Base-by-base conservation (phyloP, 2,797 vertebrate genomes). In the Sphenopsis melanotis region DNA sequence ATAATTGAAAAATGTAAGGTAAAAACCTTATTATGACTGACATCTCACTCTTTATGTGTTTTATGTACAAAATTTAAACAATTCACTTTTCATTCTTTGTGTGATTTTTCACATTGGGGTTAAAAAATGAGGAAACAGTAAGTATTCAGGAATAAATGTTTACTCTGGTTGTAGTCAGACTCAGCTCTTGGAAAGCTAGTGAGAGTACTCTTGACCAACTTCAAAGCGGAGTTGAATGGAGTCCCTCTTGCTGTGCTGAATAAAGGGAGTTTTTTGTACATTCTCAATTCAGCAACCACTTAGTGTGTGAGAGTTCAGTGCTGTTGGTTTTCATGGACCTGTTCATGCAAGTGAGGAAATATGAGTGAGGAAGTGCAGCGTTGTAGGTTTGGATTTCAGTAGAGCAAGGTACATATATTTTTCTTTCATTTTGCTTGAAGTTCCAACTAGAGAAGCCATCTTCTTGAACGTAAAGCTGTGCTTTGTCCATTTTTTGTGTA, bases 121-220 rank as follows among this genome's bases (percentile, higher is more conserved):
- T 93, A 89, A 88, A 22, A 57, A 42, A 53, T 60, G 72, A 75
- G 53, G 75, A 75, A 93, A 65, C 6, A 36, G 12, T n/a, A 78
- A 44, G 39, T 75, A 65, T 78, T 81, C 29, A 44, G 30, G 90
- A 87, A 55, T 77, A 94, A 74, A 53, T 97, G 50, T 92, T 96
- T 96, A 75, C 71, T 93, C 57, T 86, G 86, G 74, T 70, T 41
- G 59, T 60, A 96, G 76, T 89, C 52, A 75, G 69, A 46, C 47
- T 93, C 13, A 14, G 61, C 76, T 89, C 85, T 92, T 92, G 63
- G 59, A 75, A 88, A 74, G 74, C 61, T 41, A 39, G 72, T 81
- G 87, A 61, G 63, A 96, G 76, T 72, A 69, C 83, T 87, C 66
- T 81, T 88, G 57, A 78, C 68, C 15, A 49, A 34, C 55, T 93